Conservation (phyloP, 2,888 invertebrate species). For the Euplexia lucipara region DNA sequence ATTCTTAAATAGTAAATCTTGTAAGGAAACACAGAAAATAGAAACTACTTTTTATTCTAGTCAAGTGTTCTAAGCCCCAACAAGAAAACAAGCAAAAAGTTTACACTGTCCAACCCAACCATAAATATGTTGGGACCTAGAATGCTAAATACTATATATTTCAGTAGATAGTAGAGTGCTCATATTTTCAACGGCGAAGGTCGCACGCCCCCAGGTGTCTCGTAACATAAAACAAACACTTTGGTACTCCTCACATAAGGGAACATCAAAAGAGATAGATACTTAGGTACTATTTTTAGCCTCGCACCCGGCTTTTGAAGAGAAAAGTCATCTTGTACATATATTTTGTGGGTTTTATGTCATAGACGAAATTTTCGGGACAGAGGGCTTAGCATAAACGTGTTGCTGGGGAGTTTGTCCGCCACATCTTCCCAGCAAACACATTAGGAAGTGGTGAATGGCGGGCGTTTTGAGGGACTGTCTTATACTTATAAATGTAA, state of each 20-base stretch:
- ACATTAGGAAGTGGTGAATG: no score
- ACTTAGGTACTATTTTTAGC: conserved; percentile 43
- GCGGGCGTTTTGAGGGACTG: no score
- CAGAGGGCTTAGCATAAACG: no score
- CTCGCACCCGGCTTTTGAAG: background rate
- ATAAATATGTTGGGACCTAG: background rate
- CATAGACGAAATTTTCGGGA: background rate
- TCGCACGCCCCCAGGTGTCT: background rate
- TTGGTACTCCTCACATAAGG: conserved; percentile 10
- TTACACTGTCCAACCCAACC: background rate
- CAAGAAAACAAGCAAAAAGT: conserved; percentile 8
- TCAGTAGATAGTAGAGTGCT: background rate
- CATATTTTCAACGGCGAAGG: conserved; percentile 21
- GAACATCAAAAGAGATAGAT: conserved; percentile 30
- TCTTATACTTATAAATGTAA: no score
- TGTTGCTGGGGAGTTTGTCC: no score
- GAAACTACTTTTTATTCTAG: no score
- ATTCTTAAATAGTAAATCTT: no score
- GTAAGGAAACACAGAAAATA: no score
- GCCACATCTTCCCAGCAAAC: no score
- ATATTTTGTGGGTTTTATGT: background rate
- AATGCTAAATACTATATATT: conserved; percentile 1
- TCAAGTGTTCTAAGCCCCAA: no score
- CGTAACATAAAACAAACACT: conserved; percentile 28
- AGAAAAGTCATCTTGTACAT: background rate